phyloP scores from a whole-genome alignment of 2,113 vertebrate species.

The Sardina pilchardus region DNA sequence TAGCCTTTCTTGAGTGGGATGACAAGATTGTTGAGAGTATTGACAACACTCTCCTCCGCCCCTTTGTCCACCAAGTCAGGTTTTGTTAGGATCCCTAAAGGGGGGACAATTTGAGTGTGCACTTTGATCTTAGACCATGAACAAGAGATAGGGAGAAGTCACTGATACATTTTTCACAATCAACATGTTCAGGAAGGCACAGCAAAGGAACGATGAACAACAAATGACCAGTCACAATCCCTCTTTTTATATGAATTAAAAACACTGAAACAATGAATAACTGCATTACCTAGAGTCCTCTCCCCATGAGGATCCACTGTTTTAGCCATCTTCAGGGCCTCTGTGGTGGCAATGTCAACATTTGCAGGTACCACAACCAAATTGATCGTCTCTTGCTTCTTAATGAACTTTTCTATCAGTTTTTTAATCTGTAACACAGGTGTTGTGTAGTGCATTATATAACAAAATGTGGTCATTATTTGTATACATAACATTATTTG shows the following conservation, averaged over 20 bases:
- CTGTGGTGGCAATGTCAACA: slow-evolving; percentile 81
- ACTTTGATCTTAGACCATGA: not conserved
- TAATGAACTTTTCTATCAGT: slow-evolving; percentile 70
- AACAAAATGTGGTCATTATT: not conserved
- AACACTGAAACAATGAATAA: not conserved
- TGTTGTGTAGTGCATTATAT: not conserved
- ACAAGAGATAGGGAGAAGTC: not conserved
- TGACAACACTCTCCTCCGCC: slow-evolving; percentile 60
- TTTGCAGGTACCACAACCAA: slow-evolving; percentile 80
- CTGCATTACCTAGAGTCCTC: slow-evolving; percentile 74
- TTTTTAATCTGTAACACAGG: slow-evolving; percentile 67
- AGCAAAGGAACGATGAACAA: not conserved
- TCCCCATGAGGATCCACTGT: slow-evolving; percentile 76
- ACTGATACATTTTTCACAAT: not conserved
- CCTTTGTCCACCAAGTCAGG: slow-evolving; percentile 79
- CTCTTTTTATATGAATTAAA: not conserved
- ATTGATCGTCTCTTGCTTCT: slow-evolving; percentile 74
- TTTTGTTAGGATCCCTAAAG: slow-evolving; percentile 78
- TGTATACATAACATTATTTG: not conserved
- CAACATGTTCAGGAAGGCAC: not conserved
- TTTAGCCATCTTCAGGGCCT: slow-evolving; percentile 80
- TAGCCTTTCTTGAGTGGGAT: slow-evolving; percentile 77
- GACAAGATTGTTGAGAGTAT: slow-evolving; percentile 60
- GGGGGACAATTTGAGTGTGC: not conserved
- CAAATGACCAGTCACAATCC: not conserved